Conservation (phyloP, 2,113 vertebrate species). For the Himantopus leucocephalus region DNA sequence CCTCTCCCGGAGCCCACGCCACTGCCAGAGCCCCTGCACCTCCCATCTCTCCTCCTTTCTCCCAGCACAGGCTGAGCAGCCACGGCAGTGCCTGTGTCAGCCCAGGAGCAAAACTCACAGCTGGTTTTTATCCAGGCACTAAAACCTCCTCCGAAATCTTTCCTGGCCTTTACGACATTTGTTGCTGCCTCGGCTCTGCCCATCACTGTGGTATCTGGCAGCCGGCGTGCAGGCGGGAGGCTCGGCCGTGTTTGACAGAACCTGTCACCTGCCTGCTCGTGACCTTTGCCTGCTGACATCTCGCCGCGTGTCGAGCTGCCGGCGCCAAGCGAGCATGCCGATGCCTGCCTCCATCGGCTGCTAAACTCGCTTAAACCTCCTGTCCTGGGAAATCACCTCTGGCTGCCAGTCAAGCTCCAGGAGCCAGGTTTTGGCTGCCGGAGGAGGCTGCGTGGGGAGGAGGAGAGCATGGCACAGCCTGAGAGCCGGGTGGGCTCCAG, state of each 20-base stretch:
- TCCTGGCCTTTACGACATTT: neutral
- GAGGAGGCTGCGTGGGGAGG: neutral
- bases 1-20: accelerated
- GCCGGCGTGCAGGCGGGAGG: neutral
- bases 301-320: accelerated
- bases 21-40: accelerated
- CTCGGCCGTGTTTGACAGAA: neutral
- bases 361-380: neutral
- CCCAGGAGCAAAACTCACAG: neutral
- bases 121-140: neutral
- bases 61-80: neutral
- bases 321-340: accelerated
- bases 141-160: neutral
- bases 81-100: accelerated
- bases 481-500: neutral
- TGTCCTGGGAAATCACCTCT: neutral
- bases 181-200: neutral
- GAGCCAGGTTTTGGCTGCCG: neutral
- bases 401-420: neutral
- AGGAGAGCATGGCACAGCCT: neutral
- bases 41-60: neutral
- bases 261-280: neutral
- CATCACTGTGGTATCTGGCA: neutral
- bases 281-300: neutral
- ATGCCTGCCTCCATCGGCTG: neutral